These are phyloP conservation scores for Gonatopus flavifemur DNA, from an alignment of 1,140 invertebrate genomes.

Conservation along the genomic window DNA sequence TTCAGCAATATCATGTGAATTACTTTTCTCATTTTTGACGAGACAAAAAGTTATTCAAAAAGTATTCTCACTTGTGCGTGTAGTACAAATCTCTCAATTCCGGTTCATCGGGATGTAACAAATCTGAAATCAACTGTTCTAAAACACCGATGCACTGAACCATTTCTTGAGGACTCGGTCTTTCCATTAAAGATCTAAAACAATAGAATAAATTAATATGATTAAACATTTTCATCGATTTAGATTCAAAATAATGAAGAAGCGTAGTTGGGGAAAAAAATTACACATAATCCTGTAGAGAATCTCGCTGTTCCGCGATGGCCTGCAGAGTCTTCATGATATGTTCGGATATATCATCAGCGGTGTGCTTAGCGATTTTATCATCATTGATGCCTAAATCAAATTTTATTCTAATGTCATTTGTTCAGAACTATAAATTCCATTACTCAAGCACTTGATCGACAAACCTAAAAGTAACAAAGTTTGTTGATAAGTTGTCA, in stretches of 20 bases:
- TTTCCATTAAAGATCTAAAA: slow-evolving; percentile 40
- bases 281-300: slow-evolving; percentile 46
- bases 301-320: slow-evolving; percentile 38
- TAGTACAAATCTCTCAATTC: slow-evolving; percentile 58
- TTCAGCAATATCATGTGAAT: background rate
- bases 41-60: too few species aligned
- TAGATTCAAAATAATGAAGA: background rate
- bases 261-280: background rate
- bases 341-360: slow-evolving; percentile 36
- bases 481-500: slow-evolving; percentile 47
- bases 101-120: slow-evolving; percentile 55
- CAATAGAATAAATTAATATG: slow-evolving; percentile 1
- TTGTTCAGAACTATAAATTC: too few species aligned
- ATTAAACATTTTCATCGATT: slow-evolving; percentile 2
- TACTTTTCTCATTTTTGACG: slow-evolving; percentile 40
- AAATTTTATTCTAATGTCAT: too few species aligned
- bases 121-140: slow-evolving; percentile 59
- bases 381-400: slow-evolving; percentile 35
- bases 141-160: slow-evolving; percentile 56
- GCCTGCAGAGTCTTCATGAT: slow-evolving; percentile 41
- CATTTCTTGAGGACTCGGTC: slow-evolving; percentile 41
- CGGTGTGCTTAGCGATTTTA: slow-evolving; percentile 27
- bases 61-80: too few species aligned
- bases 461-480: slow-evolving; percentile 44
- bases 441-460: too few species aligned